phyloP scores from a whole-genome alignment of 1,140 invertebrate genomes.

The Pantala flavescens region DNA sequence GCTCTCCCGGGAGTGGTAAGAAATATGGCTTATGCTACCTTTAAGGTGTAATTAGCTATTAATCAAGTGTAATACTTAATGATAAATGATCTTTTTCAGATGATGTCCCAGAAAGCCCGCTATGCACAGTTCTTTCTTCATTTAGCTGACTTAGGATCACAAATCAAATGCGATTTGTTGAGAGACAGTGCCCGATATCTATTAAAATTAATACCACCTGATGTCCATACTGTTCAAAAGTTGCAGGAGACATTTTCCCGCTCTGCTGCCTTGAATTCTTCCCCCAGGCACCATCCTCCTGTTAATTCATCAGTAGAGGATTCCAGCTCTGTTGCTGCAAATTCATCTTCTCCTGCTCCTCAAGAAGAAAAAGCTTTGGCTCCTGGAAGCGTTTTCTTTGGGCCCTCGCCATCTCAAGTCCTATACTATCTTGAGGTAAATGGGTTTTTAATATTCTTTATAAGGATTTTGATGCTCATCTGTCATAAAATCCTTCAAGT shows the following conservation, averaged over 20 bases:
- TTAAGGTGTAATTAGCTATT: too few species aligned
- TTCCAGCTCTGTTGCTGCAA: slow-evolving; percentile 15
- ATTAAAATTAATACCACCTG: slow-evolving; percentile 82
- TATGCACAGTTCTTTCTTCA: slow-evolving; percentile 85
- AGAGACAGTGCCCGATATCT: slow-evolving; percentile 76
- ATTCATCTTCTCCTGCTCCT: background rate
- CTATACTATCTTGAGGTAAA: slow-evolving; percentile 57
- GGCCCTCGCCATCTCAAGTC: slow-evolving; percentile 62
- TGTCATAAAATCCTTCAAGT: too few species aligned
- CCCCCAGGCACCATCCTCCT: background rate
- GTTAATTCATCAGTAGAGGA: slow-evolving; percentile 18
- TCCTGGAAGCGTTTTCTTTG: slow-evolving; percentile 64
- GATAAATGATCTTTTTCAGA: background rate
- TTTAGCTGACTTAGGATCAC: slow-evolving; percentile 78
- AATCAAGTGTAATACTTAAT: background rate
- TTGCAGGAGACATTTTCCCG: slow-evolving; percentile 41
- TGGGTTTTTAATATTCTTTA: too few species aligned
- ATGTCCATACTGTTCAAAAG: slow-evolving; percentile 59
- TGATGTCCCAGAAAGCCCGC: slow-evolving; percentile 55
- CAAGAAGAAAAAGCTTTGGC: slow-evolving; percentile 39
- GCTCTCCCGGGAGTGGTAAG: slow-evolving; percentile 82
- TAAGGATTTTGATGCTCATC: too few species aligned
- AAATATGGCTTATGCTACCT: slow-evolving; percentile 24
- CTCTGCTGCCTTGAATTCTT: background rate
- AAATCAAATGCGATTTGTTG: slow-evolving; percentile 63